phyloP scores from a whole-genome alignment of 2,113 vertebrate species.

The Tretioscincus oriximinensis region DNA sequence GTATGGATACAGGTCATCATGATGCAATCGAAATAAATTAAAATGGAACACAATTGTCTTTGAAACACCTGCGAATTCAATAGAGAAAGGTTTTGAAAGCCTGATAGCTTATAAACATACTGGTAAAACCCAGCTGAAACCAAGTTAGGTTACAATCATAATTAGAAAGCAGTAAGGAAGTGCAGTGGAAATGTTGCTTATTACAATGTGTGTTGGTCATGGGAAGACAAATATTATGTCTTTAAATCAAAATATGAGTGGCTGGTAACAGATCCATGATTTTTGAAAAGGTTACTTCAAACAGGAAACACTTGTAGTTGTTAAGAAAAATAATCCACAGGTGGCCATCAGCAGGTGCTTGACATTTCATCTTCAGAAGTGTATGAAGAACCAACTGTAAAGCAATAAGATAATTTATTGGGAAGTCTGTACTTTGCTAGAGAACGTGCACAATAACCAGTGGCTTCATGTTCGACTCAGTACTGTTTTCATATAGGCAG shows the following conservation, averaged over 20 bases:
- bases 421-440: background rate
- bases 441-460: background rate
- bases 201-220: background rate
- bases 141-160: background rate
- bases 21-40: background rate
- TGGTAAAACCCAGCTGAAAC: no score
- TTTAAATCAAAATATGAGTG: background rate
- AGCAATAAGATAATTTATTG: background rate
- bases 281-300: background rate
- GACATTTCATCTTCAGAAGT: background rate
- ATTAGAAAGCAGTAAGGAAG: background rate
- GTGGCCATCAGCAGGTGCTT: background rate
- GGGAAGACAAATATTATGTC: background rate
- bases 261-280: background rate
- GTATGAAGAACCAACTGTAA: background rate
- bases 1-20: background rate
- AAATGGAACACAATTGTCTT: background rate
- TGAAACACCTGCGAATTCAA: background rate
- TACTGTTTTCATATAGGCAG: background rate
- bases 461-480: background rate
- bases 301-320: background rate
- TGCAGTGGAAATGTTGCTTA: background rate
- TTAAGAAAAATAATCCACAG: constrained; percentile 3
- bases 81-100: background rate
- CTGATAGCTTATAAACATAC: background rate